These are phyloP conservation scores for Andrena minutula DNA, from an alignment of 2,888 invertebrate species.

Conservation along the genomic window DNA sequence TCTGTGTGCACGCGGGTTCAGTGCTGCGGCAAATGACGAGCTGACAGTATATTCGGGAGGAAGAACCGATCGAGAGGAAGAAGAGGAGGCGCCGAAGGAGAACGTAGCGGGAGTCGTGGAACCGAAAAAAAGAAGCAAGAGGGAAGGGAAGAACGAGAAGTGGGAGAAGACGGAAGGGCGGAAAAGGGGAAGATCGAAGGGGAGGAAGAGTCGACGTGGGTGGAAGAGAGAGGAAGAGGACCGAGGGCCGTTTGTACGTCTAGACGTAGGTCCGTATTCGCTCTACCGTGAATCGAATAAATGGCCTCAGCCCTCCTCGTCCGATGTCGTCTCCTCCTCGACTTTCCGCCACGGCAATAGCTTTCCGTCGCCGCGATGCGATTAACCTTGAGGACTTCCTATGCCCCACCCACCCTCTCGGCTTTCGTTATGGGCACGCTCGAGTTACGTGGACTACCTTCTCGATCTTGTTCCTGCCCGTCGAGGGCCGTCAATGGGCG, in stretches of 20 bases:
- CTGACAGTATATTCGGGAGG: conserved; percentile 34
- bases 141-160: conserved; percentile 2
- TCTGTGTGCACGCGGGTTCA: conserved; percentile 39
- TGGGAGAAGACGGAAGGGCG: not conserved
- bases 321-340: conserved; percentile 59
- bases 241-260: conserved; percentile 68
- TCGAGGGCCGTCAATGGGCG: conserved; percentile 46
- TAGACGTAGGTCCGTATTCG: conserved; percentile 72
- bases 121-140: not conserved
- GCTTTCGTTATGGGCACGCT: conserved; percentile 52
- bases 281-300: conserved; percentile 74
- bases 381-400: conserved; percentile 75
- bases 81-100: conserved; percentile 14
- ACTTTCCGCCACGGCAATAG: conserved; percentile 66
- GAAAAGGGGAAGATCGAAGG: conserved; percentile 1
- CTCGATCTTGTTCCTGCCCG: conserved; percentile 46
- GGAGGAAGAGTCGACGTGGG: conserved; percentile 23
- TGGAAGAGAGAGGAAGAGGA: conserved; percentile 21
- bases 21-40: conserved; percentile 64
- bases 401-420: conserved; percentile 29
- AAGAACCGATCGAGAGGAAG: conserved; percentile 43
- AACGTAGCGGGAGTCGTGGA: not conserved
- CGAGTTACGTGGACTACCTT: conserved; percentile 59
- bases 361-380: conserved; percentile 70
- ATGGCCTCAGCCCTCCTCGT: conserved; percentile 64